Evolutionary conservation across 2,888 invertebrate species (phyloP).

Genomic region (Glaucopsyche alexis): DNA sequence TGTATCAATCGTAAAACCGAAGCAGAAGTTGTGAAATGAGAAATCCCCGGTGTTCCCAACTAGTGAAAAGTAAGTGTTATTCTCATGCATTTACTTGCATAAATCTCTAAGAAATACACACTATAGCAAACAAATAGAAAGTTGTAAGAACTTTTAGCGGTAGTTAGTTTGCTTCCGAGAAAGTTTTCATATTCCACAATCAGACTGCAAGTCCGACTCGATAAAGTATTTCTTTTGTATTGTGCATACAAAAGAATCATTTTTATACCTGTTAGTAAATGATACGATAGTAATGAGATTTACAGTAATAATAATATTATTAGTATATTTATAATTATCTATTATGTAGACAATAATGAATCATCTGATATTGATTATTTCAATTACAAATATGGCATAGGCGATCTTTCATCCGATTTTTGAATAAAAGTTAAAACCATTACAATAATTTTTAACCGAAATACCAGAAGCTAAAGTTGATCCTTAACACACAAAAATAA

Average conservation of each 20-base stretch:
- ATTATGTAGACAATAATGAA: no score
- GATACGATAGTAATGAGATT: no score
- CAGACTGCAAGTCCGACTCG: background rate
- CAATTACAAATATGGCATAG: no score
- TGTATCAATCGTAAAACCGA: background rate
- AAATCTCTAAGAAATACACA: constrained; percentile 26
- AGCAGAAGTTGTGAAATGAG: constrained; percentile 11
- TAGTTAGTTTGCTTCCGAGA: constrained; percentile 1
- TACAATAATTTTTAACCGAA: no score
- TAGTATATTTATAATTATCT: no score
- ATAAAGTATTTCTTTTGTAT: constrained; percentile 1
- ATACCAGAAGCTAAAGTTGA: background rate
- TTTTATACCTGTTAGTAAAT: no score
- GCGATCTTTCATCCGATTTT: no score
- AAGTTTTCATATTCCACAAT: constrained; percentile 19
- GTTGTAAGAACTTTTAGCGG: constrained; percentile 19
- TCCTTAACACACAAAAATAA: background rate
- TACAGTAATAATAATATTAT: no score
- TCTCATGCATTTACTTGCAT: constrained; percentile 11
- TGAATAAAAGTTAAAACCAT: no score
- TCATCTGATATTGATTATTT: no score
- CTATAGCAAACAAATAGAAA: constrained; percentile 1
- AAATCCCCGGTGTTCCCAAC: background rate
- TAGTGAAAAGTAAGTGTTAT: constrained; percentile 14
- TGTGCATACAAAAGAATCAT: background rate